Base-by-base conservation (phyloP, 2,797 vertebrate genomes). In the Pseudomugil gertrudae region DNA sequence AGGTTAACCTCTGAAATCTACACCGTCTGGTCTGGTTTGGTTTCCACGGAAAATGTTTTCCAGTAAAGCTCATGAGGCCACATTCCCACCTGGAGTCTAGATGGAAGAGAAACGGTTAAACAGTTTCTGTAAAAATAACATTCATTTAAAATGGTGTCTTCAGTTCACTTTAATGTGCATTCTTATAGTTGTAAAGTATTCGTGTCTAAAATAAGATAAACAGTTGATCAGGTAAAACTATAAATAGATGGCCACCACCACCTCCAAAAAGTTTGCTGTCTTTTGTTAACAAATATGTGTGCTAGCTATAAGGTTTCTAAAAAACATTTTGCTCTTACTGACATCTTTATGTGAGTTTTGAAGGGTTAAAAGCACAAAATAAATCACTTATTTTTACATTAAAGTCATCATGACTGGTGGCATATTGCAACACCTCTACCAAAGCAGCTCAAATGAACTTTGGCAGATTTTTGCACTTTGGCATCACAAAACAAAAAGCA, bases 1-100 rank as follows among this genome's bases (percentile, higher is more conserved):
- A 69, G 54, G 78, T 78, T 27, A 63, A 47, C 68, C 30, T 33
- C 75, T 8, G 7, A 21, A 64, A 15, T 53, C 26, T 72, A 58
- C 66, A 9, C 62, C 23, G 53, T 60, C 69, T 69, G 47, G 27
- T 61, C 38, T 57, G 32, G n/a, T 76, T 86, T 57, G 32, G n/a
- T 76, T 86, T 64, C 30, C 40, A 27, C 54, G 2, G 24, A 68
- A 66, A 65, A 38, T 19, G 52, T 57, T 63, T 48, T 23, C 7
- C 11, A 63, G 51, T 56, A 17, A 57, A 55, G 56, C 43, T 0
- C 38, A 23, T 43, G 30, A 58, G 47, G 30, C 66, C 15, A 36
- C 1, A 7, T 2, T 53, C 7, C 5, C 5, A 50, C 51, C 24
- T 11, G 13, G 6, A 52, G n/a, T 51, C 48, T 1, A 11, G 1